Evolutionary conservation across 2,797 vertebrate genomes (phyloP).

Genomic region (Poeciliopsis turneri): DNA sequence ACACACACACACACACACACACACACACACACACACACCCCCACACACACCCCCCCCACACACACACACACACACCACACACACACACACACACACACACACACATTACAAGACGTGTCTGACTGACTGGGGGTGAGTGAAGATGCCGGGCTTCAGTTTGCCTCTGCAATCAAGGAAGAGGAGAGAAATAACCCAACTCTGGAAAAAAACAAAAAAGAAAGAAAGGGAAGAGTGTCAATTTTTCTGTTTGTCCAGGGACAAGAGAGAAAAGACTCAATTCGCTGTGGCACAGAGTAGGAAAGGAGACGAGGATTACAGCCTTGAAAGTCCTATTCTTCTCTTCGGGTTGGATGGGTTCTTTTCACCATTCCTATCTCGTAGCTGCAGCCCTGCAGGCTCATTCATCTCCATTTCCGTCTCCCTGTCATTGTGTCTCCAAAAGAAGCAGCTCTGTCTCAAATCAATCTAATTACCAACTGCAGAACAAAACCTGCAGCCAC

Average conservation of each 20-base stretch:
- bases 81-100: conserved; percentile 9
- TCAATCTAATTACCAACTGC: conserved; percentile 73
- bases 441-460: conserved; percentile 59
- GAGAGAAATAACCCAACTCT: conserved; percentile 13
- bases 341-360: conserved; percentile 45
- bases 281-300: conserved; percentile 15
- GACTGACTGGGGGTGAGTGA: background rate
- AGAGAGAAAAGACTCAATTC: conserved; percentile 15
- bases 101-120: background rate
- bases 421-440: conserved; percentile 47
- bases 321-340: conserved; percentile 33
- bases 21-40: background rate
- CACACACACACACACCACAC: conserved; percentile 15
- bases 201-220: background rate
- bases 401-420: conserved; percentile 71
- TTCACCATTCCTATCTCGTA: conserved; percentile 72
- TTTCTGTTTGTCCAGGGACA: background rate
- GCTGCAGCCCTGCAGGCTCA: conserved; percentile 62
- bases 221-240: conserved; percentile 15
- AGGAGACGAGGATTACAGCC: conserved; percentile 38
- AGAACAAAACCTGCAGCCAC: conserved; percentile 50
- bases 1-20: conserved; percentile 20
- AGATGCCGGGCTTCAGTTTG: conserved; percentile 13
- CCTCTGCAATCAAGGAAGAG: conserved; percentile 20
- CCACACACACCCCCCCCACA: too few relatives aligned